Evolutionary conservation across 1,140 invertebrate species (phyloP).

Genomic region (Cherax destructor): DNA sequence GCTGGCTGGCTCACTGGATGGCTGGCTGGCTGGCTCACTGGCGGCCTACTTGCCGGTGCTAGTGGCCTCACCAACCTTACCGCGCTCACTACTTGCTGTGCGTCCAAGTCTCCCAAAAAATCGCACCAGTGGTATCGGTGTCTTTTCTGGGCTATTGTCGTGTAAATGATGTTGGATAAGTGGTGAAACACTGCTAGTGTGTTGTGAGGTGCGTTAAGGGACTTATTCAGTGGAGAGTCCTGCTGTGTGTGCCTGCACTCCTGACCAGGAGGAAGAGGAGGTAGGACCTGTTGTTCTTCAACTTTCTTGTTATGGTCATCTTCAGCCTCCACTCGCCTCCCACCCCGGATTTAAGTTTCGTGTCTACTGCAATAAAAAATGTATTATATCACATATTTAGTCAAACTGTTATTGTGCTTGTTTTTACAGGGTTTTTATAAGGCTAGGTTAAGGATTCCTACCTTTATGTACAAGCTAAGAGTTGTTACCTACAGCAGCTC

Average conservation of each 20-base stretch:
- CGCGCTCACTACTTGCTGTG: neutral
- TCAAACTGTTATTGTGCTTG: too few species aligned
- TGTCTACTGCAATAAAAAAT: too few species aligned
- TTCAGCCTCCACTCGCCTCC: too few species aligned
- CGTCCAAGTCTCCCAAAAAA: neutral
- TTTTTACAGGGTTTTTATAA: too few species aligned
- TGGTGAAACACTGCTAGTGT: neutral
- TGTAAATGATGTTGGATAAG: neutral
- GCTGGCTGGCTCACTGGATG: too few species aligned
- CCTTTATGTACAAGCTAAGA: too few species aligned
- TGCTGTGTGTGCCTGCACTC: neutral
- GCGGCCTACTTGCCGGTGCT: neutral
- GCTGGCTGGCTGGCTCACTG: too few species aligned
- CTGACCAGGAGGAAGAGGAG: neutral
- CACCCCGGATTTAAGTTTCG: too few species aligned
- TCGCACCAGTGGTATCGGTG: neutral
- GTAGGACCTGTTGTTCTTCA: neutral
- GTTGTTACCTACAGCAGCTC: too few species aligned
- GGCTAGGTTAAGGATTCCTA: too few species aligned
- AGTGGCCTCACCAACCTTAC: neutral
- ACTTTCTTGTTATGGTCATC: neutral
- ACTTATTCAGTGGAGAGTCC: neutral
- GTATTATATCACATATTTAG: too few species aligned
- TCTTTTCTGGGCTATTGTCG: neutral
- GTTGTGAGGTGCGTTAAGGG: neutral